Evolutionary conservation across 2,888 invertebrate genomes (phyloP).

Genomic region (Epirrhoe tristata): DNA sequence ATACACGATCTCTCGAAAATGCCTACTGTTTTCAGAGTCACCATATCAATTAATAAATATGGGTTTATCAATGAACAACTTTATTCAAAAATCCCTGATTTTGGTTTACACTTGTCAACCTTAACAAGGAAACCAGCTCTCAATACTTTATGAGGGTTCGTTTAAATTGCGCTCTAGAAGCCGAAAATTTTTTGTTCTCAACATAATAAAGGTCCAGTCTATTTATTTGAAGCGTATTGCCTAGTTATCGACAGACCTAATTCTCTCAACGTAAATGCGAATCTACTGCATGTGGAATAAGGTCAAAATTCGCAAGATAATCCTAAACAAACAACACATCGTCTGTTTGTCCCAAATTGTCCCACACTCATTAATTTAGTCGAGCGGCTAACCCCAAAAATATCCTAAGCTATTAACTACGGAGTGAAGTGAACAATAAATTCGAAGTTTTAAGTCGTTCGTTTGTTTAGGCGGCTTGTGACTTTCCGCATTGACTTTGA

Average conservation of each 20-base stretch:
- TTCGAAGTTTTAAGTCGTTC: slow-evolving; percentile 60
- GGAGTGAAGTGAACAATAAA: slow-evolving; percentile 66
- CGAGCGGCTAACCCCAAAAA: slow-evolving; percentile 65
- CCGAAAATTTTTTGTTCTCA: slow-evolving; percentile 27
- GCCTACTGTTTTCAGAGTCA: too few relatives aligned
- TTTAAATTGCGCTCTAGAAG: slow-evolving; percentile 25
- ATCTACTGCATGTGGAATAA: slow-evolving; percentile 12
- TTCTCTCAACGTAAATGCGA: not conserved
- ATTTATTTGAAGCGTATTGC: slow-evolving; percentile 30
- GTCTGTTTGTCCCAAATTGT: slow-evolving; percentile 55
- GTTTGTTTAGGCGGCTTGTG: not conserved
- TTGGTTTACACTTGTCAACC: not conserved
- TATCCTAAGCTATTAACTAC: slow-evolving; percentile 75
- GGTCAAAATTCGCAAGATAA: slow-evolving; percentile 10
- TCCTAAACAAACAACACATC: slow-evolving; percentile 54
- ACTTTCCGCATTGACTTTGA: not conserved
- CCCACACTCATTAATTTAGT: slow-evolving; percentile 71
- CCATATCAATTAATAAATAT: too few relatives aligned
- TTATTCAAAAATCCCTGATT: not conserved
- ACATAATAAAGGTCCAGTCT: slow-evolving; percentile 32
- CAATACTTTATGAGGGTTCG: slow-evolving; percentile 26
- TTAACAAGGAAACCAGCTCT: slow-evolving; percentile 4
- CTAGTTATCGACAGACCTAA: slow-evolving; percentile 40
- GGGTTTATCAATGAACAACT: not conserved
- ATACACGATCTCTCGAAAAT: too few relatives aligned